phyloP scores from a whole-genome alignment of 2,113 vertebrate genomes.

The Centropus unirufus region DNA sequence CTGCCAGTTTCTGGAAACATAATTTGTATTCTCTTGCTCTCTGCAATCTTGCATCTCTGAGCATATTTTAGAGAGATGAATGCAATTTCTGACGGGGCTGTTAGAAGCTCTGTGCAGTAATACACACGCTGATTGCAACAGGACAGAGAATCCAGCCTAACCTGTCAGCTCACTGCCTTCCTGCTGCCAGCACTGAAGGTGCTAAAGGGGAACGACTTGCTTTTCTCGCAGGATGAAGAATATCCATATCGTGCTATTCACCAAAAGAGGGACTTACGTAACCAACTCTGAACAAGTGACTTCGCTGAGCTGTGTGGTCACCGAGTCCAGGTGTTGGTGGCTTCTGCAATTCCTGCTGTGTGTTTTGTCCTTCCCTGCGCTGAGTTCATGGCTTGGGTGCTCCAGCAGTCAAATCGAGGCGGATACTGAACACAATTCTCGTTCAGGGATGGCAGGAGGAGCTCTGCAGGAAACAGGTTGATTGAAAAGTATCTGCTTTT shows the following conservation, averaged over 20 bases:
- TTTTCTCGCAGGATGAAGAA: neutral
- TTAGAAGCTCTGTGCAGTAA: neutral
- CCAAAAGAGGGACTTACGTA: neutral
- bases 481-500: neutral
- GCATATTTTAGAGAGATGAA: neutral
- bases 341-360: neutral
- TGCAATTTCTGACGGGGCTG: neutral
- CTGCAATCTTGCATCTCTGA: neutral
- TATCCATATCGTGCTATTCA: neutral
- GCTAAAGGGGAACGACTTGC: neutral
- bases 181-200: neutral
- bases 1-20: neutral
- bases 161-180: neutral
- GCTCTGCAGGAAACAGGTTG: neutral
- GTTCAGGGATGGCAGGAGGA: neutral
- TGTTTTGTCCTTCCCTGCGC: neutral
- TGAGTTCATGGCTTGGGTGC: neutral
- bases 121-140: neutral
- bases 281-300: neutral
- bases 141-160: neutral
- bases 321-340: neutral
- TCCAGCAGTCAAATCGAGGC: accelerated
- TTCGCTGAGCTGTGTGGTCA: neutral
- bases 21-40: neutral
- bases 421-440: neutral